Evolutionary conservation across 92 coral and sea anemone species (phyloP).

Genomic region (Blastomussa wellsi): DNA sequence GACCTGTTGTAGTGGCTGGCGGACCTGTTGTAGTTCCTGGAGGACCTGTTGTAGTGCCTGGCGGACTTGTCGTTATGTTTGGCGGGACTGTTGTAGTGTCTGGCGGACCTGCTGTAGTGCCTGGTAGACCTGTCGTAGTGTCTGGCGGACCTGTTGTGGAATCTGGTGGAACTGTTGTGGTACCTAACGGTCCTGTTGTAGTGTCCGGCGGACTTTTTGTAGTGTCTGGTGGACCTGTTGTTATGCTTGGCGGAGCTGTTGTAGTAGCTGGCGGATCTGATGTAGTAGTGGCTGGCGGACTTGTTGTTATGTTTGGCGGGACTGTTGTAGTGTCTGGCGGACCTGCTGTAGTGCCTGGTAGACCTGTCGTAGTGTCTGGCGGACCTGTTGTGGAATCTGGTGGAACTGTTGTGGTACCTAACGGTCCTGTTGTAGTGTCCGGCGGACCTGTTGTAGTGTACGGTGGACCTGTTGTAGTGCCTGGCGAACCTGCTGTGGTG

Average conservation of each 20-base stretch:
- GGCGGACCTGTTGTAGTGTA: conserved; percentile 13
- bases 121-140: background rate
- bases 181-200: background rate
- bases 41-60: background rate
- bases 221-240: too few relatives aligned
- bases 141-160: background rate
- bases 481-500: background rate
- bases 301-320: too few relatives aligned
- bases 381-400: background rate
- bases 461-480: background rate
- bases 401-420: background rate
- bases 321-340: background rate
- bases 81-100: background rate
- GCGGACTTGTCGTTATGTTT: background rate
- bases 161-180: background rate
- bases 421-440: background rate
- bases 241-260: background rate
- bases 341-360: background rate
- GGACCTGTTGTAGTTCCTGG: background rate
- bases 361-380: background rate
- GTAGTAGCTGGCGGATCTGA: background rate
- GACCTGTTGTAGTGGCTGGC: background rate
- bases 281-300: too few relatives aligned
- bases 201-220: background rate
- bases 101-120: background rate